Evolutionary conservation across 2,113 vertebrate species (phyloP).

Genomic region (Gopherus evgoodei): DNA sequence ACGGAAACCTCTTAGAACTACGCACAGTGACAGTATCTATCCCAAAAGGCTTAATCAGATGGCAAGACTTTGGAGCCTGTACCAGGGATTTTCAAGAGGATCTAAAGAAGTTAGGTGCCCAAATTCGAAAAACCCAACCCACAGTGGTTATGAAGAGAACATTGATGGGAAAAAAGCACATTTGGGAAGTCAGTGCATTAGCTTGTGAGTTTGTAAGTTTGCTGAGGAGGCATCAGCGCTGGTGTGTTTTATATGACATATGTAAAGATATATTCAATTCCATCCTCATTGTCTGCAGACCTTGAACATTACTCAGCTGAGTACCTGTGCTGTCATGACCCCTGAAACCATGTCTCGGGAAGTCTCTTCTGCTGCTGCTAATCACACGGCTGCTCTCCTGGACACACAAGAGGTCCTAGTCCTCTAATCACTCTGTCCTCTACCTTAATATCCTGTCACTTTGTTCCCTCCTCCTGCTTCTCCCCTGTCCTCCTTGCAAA

Average conservation of each 20-base stretch:
- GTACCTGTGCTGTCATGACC: background rate
- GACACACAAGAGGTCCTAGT: background rate
- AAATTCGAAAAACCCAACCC: background rate
- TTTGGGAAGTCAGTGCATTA: background rate
- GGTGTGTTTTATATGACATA: background rate
- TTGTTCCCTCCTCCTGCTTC: background rate
- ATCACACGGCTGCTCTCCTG: background rate
- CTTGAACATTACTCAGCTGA: background rate
- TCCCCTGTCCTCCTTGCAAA: background rate
- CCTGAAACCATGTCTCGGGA: background rate
- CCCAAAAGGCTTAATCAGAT: background rate
- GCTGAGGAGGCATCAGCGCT: background rate
- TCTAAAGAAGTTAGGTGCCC: background rate
- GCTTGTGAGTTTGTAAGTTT: background rate
- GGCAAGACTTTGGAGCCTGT: background rate
- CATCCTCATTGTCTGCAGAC: background rate
- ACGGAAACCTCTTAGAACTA: fast-evolving
- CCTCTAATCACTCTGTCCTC: background rate
- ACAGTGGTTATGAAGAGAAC: background rate
- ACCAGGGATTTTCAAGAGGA: background rate
- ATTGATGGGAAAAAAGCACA: background rate
- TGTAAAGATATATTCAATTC: background rate
- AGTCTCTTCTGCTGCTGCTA: background rate
- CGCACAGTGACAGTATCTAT: fast-evolving
- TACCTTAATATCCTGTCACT: too few relatives aligned